Evolutionary conservation across 2,113 vertebrate species (phyloP).

Genomic region (Nicator chloris): DNA sequence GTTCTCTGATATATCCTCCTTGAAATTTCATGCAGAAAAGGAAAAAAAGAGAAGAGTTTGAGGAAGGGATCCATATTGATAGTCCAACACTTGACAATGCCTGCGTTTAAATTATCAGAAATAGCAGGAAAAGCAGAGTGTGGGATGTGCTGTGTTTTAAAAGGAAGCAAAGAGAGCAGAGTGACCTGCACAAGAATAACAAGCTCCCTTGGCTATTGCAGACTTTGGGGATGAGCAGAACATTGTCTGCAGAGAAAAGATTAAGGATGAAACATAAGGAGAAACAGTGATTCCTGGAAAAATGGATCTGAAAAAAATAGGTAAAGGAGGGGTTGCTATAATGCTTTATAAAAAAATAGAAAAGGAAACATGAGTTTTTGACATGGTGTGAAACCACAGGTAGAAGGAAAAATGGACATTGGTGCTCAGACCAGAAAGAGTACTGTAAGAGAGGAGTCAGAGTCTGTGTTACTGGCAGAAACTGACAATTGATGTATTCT

Average conservation of each 20-base stretch:
- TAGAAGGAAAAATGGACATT: background rate
- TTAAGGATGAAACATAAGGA: background rate
- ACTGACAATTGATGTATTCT: background rate
- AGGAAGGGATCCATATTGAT: background rate
- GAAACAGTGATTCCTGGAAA: background rate
- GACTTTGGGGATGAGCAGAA: background rate
- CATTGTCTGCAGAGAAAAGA: slow-evolving; percentile 5
- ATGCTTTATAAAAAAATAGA: background rate
- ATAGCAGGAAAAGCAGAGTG: background rate
- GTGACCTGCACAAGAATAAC: slow-evolving; percentile 8
- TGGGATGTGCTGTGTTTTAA: background rate
- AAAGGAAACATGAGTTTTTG: background rate
- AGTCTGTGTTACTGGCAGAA: background rate
- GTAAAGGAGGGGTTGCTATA: background rate
- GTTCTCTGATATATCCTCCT: background rate
- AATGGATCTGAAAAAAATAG: background rate
- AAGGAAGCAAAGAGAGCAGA: background rate
- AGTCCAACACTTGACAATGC: background rate
- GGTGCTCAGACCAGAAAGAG: background rate
- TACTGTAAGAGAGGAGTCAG: background rate
- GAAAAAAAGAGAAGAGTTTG: background rate
- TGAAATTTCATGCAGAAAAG: background rate
- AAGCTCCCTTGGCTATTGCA: slow-evolving; percentile 2
- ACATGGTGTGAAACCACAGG: background rate
- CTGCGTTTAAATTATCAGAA: background rate